A percentile compares a stretch with the other conserved stretches of the same genome.
These are phyloP conservation scores for Peromyscus aztecus DNA, from an alignment of 2,797 vertebrate species.

Conservation along the genomic window DNA sequence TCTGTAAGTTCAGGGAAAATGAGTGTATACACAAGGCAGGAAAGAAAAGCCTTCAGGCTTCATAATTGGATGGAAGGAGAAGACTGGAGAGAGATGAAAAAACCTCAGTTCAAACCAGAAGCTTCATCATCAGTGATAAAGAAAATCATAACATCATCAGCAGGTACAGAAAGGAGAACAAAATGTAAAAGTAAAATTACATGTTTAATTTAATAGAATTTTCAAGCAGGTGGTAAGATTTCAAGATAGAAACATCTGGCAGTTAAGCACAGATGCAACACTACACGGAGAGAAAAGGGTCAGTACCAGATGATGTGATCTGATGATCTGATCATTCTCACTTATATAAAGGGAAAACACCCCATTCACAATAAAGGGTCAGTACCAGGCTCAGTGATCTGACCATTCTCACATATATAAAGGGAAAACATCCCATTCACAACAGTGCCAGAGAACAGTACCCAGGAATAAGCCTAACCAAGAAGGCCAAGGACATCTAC, in stretches of 20 bases:
- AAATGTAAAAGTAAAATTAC: constrained; percentile 12
- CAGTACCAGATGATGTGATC: not conserved
- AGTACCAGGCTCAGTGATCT: too few relatives aligned
- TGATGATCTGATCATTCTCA: constrained; percentile 4
- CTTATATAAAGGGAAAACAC: not conserved
- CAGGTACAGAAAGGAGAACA: constrained; percentile 31
- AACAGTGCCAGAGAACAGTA: not conserved
- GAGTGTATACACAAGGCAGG: not conserved
- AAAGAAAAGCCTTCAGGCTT: constrained; percentile 43
- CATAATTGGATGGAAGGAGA: not conserved
- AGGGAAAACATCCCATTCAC: too few relatives aligned
- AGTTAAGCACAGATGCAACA: constrained; percentile 1
- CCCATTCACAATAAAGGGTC: not conserved
- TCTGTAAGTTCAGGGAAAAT: not conserved
- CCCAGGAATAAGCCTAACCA: not conserved
- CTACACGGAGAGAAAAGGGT: not conserved
- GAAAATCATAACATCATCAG: not conserved
- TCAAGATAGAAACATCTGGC: constrained; percentile 13
- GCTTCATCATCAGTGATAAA: constrained; percentile 1
- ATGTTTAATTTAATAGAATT: not conserved
- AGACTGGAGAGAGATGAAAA: constrained; percentile 1
- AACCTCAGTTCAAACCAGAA: not conserved
- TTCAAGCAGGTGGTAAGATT: not conserved
- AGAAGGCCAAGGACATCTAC: not conserved
- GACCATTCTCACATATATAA: too few relatives aligned